Conservation (phyloP, 2,113 vertebrate species). For the Xyrauchen texanus region DNA sequence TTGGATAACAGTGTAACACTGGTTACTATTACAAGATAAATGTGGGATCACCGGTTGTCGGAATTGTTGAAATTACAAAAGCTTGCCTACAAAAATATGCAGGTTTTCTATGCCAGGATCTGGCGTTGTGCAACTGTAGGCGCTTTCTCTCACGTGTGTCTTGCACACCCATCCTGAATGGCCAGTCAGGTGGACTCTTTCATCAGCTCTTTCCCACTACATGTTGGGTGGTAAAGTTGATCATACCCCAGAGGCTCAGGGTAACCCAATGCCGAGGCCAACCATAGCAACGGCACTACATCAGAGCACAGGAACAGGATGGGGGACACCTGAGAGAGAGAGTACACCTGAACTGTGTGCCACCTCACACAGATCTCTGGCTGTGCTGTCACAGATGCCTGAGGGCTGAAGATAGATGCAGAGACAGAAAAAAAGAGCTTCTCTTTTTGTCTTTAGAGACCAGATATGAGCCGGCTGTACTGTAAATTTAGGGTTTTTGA, state of each 20-base stretch:
- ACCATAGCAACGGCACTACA: slow-evolving; percentile 25
- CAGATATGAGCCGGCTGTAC: too few relatives aligned
- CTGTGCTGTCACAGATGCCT: background rate
- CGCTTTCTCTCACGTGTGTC: background rate
- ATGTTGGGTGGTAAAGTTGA: slow-evolving; percentile 15
- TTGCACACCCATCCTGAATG: background rate
- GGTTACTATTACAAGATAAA: too few relatives aligned
- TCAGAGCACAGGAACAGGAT: background rate
- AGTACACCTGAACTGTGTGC: slow-evolving; percentile 5
- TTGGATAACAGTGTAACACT: too few relatives aligned
- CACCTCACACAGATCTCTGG: background rate
- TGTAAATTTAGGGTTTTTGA: too few relatives aligned
- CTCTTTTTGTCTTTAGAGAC: too few relatives aligned
- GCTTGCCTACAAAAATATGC: too few relatives aligned
- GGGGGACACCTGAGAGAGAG: background rate
- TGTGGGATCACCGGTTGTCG: too few relatives aligned
- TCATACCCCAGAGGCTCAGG: slow-evolving; percentile 16
- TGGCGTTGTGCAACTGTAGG: slow-evolving; percentile 12
- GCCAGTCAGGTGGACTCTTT: slow-evolving; percentile 2
- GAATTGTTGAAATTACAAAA: too few relatives aligned
- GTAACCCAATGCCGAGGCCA: slow-evolving; percentile 38
- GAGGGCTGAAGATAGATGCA: background rate
- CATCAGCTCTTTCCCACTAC: background rate
- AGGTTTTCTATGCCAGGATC: background rate
- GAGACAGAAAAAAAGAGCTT: too few relatives aligned